Percentiles rank a stretch among this genome's conserved stretches.
Conservation (phyloP, 2,888 invertebrate species). For the Allygus modestus region DNA sequence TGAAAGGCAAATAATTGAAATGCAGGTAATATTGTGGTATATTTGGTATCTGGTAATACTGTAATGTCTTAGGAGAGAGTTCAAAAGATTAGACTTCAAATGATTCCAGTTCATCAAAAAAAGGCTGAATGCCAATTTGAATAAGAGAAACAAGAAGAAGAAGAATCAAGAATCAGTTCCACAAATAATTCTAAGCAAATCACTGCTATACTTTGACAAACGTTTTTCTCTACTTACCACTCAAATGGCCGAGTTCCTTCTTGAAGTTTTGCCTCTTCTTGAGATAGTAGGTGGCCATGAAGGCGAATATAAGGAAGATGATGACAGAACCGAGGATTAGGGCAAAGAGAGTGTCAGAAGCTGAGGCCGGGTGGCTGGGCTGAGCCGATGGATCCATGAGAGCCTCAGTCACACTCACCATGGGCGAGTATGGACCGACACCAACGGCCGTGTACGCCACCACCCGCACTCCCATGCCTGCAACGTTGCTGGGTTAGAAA, state of each 20-base stretch:
- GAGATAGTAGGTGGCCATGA: conserved; percentile 76
- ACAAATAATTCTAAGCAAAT: too few species aligned
- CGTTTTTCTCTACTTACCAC: conserved; percentile 72
- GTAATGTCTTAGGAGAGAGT: too few species aligned
- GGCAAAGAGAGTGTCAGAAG: conserved; percentile 83
- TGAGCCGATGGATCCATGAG: conserved; percentile 75
- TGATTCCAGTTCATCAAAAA: too few species aligned
- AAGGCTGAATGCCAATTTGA: too few species aligned
- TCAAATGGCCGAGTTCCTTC: conserved; percentile 81
- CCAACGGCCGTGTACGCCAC: conserved; percentile 94
- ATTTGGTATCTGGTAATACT: too few species aligned
- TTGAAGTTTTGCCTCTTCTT: conserved; percentile 77
- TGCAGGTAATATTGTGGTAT: too few species aligned
- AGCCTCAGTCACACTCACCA: conserved; percentile 85
- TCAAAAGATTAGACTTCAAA: too few species aligned
- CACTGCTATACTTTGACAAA: background rate
- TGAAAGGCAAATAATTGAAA: too few species aligned
- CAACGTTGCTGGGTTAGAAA: too few species aligned
- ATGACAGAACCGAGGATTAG: conserved; percentile 80
- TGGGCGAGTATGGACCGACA: conserved; percentile 89
- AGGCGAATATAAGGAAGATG: conserved; percentile 76
- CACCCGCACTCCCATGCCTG: conserved; percentile 83
- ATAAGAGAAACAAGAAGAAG: too few species aligned
- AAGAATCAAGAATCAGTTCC: too few species aligned
- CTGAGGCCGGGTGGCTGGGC: conserved; percentile 67